phyloP scores from a whole-genome alignment of 2,888 invertebrate species.

The Drosophila histrio region DNA sequence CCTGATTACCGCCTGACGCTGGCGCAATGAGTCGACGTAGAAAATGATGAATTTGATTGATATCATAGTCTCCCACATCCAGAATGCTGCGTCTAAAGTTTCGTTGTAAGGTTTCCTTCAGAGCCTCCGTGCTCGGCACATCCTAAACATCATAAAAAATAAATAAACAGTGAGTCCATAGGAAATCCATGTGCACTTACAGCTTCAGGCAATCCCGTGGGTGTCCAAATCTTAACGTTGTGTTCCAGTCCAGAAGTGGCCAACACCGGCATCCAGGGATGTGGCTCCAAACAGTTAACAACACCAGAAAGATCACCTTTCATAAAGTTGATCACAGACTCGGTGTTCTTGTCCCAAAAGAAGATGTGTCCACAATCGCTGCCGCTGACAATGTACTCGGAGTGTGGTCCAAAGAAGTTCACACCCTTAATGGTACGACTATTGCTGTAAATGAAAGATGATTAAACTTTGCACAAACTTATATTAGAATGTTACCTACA shows the following conservation, averaged over 20 bases:
- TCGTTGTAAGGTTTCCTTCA: constrained; percentile 73
- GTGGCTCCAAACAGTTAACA: constrained; percentile 95
- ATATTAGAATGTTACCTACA: constrained; percentile 60
- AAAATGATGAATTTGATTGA: constrained; percentile 80
- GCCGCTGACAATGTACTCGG: constrained; percentile 96
- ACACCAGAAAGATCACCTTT: constrained; percentile 92
- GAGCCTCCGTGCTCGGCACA: not conserved
- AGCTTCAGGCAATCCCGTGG: constrained; percentile 81
- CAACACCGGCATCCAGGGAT: constrained; percentile 93
- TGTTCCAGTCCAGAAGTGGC: constrained; percentile 95
- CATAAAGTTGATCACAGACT: constrained; percentile 95
- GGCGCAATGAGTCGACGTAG: constrained; percentile 77
- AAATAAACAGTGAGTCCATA: not conserved
- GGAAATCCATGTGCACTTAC: constrained; percentile 48
- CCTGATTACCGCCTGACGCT: not conserved
- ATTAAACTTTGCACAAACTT: not conserved
- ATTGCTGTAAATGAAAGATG: constrained; percentile 84
- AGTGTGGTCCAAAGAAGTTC: constrained; percentile 95
- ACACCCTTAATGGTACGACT: constrained; percentile 94
- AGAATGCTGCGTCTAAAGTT: constrained; percentile 71
- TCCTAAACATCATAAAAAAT: constrained; percentile 5
- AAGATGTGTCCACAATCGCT: constrained; percentile 95
- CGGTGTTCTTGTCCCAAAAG: constrained; percentile 95
- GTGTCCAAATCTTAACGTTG: constrained; percentile 97
- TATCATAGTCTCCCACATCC: constrained; percentile 66